Evolutionary conservation across 2,888 invertebrate genomes (phyloP).

Genomic region (Crocallis elinguaria): DNA sequence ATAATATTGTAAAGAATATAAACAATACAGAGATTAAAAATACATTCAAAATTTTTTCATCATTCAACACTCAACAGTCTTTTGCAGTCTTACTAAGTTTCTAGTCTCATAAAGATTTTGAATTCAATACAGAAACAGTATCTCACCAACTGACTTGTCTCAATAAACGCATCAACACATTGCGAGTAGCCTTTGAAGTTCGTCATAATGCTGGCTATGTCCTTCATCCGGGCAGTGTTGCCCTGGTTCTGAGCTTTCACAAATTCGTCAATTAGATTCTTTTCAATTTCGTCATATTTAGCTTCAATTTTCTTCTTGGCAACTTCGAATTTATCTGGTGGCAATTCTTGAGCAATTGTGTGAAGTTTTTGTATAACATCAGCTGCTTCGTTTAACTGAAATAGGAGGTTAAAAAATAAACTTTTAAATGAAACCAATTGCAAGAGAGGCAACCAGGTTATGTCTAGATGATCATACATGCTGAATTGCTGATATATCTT

Average conservation of each 20-base stretch:
- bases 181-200: slow-evolving; percentile 98
- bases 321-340: slow-evolving; percentile 92
- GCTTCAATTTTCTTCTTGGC: slow-evolving; percentile 94
- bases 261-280: slow-evolving; percentile 97
- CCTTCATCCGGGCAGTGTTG: slow-evolving; percentile 95
- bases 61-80: too few species aligned
- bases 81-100: too few species aligned
- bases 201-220: slow-evolving; percentile 94
- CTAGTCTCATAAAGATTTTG: too few species aligned
- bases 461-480: too few species aligned
- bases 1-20: too few species aligned
- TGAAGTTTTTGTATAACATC: slow-evolving; percentile 98
- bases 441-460: too few species aligned
- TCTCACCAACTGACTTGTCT: slow-evolving; percentile 95
- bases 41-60: too few species aligned
- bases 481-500: too few species aligned
- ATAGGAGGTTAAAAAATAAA: slow-evolving; percentile 24
- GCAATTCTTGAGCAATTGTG: slow-evolving; percentile 97
- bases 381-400: slow-evolving; percentile 95
- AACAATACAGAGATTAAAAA: too few species aligned
- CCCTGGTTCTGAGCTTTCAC: slow-evolving; percentile 93
- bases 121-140: too few species aligned
- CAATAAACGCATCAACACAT: slow-evolving; percentile 98
- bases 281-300: slow-evolving; percentile 96
- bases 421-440: too few species aligned